Percentiles rank a stretch among this genome's conserved stretches.
Conservation (phyloP, 2,797 vertebrate genomes). For the Enteromius treurensis region DNA sequence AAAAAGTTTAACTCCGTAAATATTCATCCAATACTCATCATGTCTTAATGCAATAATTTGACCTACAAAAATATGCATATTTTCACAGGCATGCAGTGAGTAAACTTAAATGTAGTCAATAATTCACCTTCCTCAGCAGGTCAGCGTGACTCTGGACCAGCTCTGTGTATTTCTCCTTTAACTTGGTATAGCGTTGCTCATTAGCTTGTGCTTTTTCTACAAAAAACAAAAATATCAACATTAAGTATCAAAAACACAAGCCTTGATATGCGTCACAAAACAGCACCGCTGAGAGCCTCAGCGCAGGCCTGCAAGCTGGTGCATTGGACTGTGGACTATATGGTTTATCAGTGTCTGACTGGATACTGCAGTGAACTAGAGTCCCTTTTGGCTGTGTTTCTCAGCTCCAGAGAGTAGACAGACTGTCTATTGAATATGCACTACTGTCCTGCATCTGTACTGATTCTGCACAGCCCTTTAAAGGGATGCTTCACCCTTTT, state of each 20-base stretch:
- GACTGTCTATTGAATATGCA: not conserved
- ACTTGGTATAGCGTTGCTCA: slow-evolving; percentile 95
- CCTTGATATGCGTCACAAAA: not conserved
- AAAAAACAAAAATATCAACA: not conserved
- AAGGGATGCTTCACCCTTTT: not conserved
- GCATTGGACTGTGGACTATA: not conserved
- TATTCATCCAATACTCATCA: no score
- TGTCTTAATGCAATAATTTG: not conserved
- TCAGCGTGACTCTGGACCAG: slow-evolving; percentile 95
- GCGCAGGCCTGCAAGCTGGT: not conserved
- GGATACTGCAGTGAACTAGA: not conserved
- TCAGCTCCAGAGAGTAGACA: not conserved
- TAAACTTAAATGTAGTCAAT: not conserved
- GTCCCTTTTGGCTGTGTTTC: not conserved
- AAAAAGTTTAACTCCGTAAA: no score
- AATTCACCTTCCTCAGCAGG: slow-evolving; percentile 90
- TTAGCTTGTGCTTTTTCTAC: slow-evolving; percentile 93
- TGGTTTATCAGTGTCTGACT: slow-evolving; percentile 4
- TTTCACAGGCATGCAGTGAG: no score
- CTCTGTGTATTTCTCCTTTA: slow-evolving; percentile 97
- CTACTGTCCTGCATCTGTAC: not conserved
- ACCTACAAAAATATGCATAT: not conserved
- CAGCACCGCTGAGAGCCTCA: not conserved
- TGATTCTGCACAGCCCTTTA: not conserved
- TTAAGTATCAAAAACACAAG: slow-evolving; percentile 1